Percentiles rank a stretch among this genome's conserved stretches.
Evolutionary conservation across 2,113 vertebrate species (phyloP).

Genomic region (Nesoenas mayeri): DNA sequence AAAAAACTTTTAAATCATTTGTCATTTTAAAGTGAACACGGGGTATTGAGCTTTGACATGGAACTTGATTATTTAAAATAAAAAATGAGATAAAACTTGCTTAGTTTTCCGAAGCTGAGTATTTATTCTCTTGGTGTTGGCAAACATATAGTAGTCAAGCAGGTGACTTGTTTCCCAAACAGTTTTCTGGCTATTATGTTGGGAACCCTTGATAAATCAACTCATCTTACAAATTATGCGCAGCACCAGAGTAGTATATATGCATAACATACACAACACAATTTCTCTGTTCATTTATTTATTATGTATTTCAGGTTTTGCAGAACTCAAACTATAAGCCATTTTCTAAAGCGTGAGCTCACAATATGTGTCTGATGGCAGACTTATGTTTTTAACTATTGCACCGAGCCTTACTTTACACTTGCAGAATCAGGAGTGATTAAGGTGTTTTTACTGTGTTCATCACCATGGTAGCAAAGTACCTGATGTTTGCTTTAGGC

Average conservation of each 20-base stretch:
- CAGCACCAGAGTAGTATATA: background rate
- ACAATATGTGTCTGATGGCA: background rate
- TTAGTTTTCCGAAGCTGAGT: background rate
- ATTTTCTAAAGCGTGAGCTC: background rate
- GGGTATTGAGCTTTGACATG: background rate
- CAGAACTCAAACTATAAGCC: background rate
- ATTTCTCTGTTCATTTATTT: background rate
- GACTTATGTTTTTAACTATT: background rate
- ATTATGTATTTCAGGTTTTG: background rate
- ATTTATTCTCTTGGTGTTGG: background rate
- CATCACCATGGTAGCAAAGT: constrained; percentile 33
- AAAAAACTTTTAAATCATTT: background rate
- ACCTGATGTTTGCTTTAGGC: constrained; percentile 9
- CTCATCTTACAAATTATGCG: background rate
- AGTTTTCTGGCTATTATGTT: background rate
- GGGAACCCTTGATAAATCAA: background rate
- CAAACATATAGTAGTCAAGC: background rate
- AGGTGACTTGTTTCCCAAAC: background rate
- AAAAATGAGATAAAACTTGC: background rate
- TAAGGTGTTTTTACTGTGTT: background rate
- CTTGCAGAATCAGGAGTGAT: background rate
- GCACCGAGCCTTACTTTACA: background rate
- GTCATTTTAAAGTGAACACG: background rate
- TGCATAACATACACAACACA: background rate
- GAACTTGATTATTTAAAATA: constrained; percentile 17